Evolutionary conservation across 2,888 invertebrate species (phyloP), one percentile per base, ranked within the genome.

Genomic region (Parthenolecanium corni): DNA sequence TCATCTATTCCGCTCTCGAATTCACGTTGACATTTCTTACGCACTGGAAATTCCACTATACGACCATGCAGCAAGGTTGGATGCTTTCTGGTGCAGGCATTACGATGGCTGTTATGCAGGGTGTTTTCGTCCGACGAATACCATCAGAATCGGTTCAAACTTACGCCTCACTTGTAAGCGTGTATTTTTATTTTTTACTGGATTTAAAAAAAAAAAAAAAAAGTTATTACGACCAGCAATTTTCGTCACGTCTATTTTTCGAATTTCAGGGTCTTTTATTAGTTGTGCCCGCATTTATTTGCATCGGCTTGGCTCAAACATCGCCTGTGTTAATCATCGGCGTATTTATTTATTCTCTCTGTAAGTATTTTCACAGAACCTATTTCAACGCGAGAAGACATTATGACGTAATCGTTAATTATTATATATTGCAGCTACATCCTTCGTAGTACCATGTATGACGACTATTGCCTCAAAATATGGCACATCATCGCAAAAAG

Each of bases 1-100:
- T 82, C 67, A 68, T 83, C 3, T 83, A 80, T 70, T 95, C 96
- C 61, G 97, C 96, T 2, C 77, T 98, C 64, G 97, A 98, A 76
- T 98, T 96, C 73, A 97, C 97, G 0, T 78, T 98, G 38, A 94
- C 96, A 61, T 98, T 98, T 77, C 79, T 97, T 52, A 94, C 94
- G 62, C 95, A 95, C 76, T 85, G 91, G 70, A 81, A 86, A 42
- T 95, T 96, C 73, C 80, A 84, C 57, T 96, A 89, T 73, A 85
- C 84, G 62, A 90, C 94, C 51, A 89, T 94, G 86, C 89, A 95
- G 74, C 97, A 98, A 76, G 97, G 97, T 5, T 90, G 88, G 80
- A 94, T 98, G 91, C 98, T 96, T 74, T 81, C 95, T 70, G 86
- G 86, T 62, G 89, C 94, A 70, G 97, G 96, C 57, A 69, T 90